Base-by-base conservation (phyloP, 1,140 invertebrate genomes). In the Diabrotica virgifera region DNA sequence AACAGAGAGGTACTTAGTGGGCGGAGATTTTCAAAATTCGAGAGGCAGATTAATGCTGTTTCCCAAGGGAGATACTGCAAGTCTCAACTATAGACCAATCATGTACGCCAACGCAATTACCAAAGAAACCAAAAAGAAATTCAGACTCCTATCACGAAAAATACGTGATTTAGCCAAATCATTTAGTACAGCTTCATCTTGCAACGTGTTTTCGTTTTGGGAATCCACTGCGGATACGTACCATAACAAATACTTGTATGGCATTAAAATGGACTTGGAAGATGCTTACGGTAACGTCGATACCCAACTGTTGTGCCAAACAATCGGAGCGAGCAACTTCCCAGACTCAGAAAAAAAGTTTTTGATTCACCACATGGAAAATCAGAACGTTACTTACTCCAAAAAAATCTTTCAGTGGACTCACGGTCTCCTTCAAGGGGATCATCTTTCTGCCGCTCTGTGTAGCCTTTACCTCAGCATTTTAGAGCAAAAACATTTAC, bases 211-310 rank as follows among this genome's bases (percentile, higher is more conserved):
- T 53, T 24, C 13, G 3, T 35, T 10, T 11, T 66, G 65, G 65
- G 36, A 14, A n/a, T 10, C 50, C 6, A 63, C 37, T 40, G 10
- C 12, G 6, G 7, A 54, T 14, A 36, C 35, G 51, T 12, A 11
- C 12, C n/a, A 55, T 37, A 13, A 38, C 5, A 11, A 62, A 54
- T 36, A 11, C 11, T 57, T 66, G 10, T 66, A 38, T 11, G 65
- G 65, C 0, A 57, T 63, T 7, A 66, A 63, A 57, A 5, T 66
- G 5, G 65, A 66, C 13, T 35, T 66, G 4, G 56, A 52, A 66
- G 65, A 66, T 35, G 65, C 65, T 11, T 66, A 57, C 50, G 65
- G 65, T 56, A 52, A 56, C 46, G 61, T 66, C 8, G n/a, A 66
- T 36, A 61, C 63, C 40, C 6, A 13, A 6, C 13, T 36, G 8